A percentile compares a stretch with the other conserved stretches of the same genome.
phyloP scores from a whole-genome alignment of 2,888 invertebrate genomes.

The Euclidia mi region DNA sequence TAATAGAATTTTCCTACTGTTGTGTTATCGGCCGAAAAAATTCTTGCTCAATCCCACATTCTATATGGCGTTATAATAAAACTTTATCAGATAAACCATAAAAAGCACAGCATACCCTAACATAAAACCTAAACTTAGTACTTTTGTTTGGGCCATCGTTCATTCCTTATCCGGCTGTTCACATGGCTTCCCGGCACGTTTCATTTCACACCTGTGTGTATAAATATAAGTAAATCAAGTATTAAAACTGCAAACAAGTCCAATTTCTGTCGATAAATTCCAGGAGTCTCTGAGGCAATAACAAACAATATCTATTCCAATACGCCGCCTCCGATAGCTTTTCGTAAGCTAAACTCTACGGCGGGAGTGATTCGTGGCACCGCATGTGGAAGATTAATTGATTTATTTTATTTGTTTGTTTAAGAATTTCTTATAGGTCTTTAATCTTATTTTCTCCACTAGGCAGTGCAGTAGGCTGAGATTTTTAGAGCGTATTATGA shows the following conservation, averaged over 20 bases:
- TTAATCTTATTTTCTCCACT: no score
- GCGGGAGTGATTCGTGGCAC: constrained; percentile 18
- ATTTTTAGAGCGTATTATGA: no score
- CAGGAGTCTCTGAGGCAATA: constrained; percentile 67
- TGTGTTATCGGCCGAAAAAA: no score
- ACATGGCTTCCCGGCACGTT: constrained; percentile 2
- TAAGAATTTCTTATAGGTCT: no score
- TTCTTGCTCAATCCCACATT: no score
- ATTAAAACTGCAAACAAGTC: constrained; percentile 62
- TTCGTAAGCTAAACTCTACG: constrained; percentile 45
- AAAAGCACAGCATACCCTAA: not conserved
- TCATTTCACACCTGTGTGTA: constrained; percentile 24
- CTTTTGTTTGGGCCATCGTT: constrained; percentile 20
- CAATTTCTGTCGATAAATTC: constrained; percentile 66
- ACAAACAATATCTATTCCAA: constrained; percentile 76
- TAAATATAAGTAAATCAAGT: constrained; percentile 63
- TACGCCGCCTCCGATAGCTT: constrained; percentile 61
- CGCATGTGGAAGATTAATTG: no score
- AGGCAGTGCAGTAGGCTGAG: no score
- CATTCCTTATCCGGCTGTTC: constrained; percentile 28
- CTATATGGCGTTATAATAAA: no score
- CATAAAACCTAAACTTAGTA: constrained; percentile 11
- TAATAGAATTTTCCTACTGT: no score
- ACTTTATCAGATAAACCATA: not conserved
- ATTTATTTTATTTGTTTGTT: no score